These are phyloP conservation scores for Chrysolina haemoptera DNA, from an alignment of 2,888 invertebrate genomes.

Conservation along the genomic window DNA sequence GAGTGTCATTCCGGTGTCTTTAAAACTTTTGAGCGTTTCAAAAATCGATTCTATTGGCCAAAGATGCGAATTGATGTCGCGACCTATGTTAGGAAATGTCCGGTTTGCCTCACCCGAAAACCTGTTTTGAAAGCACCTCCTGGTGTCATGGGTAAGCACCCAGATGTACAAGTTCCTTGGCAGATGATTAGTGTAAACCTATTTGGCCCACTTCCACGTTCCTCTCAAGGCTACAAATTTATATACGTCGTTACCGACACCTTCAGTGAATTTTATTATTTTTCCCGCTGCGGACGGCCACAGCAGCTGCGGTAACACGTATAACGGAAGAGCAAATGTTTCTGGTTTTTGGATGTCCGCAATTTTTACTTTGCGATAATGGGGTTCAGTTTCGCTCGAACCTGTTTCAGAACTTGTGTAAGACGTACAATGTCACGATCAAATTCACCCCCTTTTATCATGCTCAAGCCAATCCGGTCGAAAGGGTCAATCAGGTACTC, in stretches of 20 bases:
- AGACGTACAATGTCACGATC: not conserved
- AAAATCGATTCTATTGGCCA: too few species aligned
- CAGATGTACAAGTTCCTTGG: conserved; percentile 34
- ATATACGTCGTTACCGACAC: conserved; percentile 30
- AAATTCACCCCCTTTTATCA: not conserved
- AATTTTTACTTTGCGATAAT: conserved; percentile 39
- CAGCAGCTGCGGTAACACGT: conserved; percentile 6
- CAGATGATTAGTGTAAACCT: conserved; percentile 46
- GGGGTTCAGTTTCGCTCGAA: conserved; percentile 32
- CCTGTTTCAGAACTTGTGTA: not conserved
- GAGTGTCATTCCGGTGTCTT: conserved; percentile 49
- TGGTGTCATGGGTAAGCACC: too few species aligned
- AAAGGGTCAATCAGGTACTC: conserved; percentile 58
- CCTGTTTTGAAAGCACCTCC: conserved; percentile 21
- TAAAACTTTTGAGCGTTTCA: conserved; percentile 44
- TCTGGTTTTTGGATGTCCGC: conserved; percentile 34
- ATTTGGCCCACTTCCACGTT: conserved; percentile 44
- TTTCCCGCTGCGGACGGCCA: conserved; percentile 32
- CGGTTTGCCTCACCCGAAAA: conserved; percentile 46
- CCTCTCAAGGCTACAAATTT: conserved; percentile 22
- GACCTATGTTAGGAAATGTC: conserved; percentile 50
- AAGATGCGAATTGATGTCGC: too few species aligned
- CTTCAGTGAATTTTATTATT: conserved; percentile 32
- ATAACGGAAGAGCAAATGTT: conserved; percentile 38
- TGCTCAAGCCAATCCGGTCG: conserved; percentile 60